Percentiles rank a stretch among this genome's conserved stretches.
These are phyloP conservation scores for Drosophila lutescens DNA, from an alignment of 2,888 invertebrate genomes.

Conservation along the genomic window DNA sequence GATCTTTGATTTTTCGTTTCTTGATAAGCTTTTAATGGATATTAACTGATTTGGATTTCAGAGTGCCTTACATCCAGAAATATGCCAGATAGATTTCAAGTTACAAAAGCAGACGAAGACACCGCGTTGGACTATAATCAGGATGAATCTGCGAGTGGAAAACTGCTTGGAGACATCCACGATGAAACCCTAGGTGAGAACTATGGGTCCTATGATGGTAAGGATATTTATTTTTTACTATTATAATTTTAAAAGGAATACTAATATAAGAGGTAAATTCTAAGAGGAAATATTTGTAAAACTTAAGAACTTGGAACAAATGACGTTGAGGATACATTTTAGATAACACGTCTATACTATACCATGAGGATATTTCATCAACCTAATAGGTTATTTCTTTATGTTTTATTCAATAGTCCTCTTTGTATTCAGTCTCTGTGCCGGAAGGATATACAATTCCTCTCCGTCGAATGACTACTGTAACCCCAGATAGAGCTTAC, in stretches of 20 bases:
- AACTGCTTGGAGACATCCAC: conserved; percentile 75
- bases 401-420: too few relatives aligned
- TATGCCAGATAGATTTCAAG: conserved; percentile 84
- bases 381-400: too few relatives aligned
- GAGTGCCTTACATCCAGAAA: conserved; percentile 48
- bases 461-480: conserved; percentile 10
- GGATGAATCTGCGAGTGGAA: conserved; percentile 82
- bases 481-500: conserved; percentile 24
- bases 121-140: conserved; percentile 75
- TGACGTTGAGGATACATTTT: neutral
- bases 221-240: neutral
- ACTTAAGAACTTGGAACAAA: neutral
- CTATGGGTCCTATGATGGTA: conserved; percentile 5
- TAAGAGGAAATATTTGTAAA: neutral
- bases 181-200: conserved; percentile 74
- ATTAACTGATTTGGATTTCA: conserved; percentile 24
- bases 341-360: too few relatives aligned
- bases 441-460: neutral
- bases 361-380: too few relatives aligned
- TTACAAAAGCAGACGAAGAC: conserved; percentile 81
- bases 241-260: neutral
- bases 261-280: neutral
- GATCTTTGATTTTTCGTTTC: conserved; percentile 9
- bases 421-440: neutral
- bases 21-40: conserved; percentile 4